These are phyloP conservation scores for Sebastes aleutianus DNA, from an alignment of 2,797 vertebrate species.

Conservation along the genomic window DNA sequence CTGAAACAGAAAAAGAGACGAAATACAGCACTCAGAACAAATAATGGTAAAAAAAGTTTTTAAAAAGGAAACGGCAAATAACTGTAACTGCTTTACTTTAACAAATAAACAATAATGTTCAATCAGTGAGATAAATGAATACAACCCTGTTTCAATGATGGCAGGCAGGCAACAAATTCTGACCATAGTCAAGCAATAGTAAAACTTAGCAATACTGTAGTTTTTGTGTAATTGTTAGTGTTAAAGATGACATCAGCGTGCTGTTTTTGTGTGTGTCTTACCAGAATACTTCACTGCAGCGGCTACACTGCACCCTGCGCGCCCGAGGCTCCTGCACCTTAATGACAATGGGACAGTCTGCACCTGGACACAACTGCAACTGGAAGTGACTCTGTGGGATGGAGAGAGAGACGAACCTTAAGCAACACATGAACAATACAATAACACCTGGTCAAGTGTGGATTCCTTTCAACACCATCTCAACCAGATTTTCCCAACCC, in stretches of 20 bases:
- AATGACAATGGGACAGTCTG: slow-evolving; percentile 98
- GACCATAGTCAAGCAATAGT: too few relatives aligned
- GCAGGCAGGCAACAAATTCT: neutral
- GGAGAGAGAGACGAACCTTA: neutral
- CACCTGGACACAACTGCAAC: slow-evolving; percentile 97
- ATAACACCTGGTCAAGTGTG: too few relatives aligned
- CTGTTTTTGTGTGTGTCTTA: slow-evolving; percentile 66
- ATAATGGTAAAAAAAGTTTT: too few relatives aligned
- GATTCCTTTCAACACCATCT: too few relatives aligned
- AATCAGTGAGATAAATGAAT: neutral
- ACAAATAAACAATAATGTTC: neutral
- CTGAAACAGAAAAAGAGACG: slow-evolving; percentile 67
- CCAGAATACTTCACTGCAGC: slow-evolving; percentile 98
- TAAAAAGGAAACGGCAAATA: neutral
- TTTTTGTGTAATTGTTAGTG: neutral
- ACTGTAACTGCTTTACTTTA: neutral
- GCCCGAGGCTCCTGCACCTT: slow-evolving; percentile 97
- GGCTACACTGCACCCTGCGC: slow-evolving; percentile 95
- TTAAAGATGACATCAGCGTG: neutral
- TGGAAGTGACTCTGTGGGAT: slow-evolving; percentile 91
- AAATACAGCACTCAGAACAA: neutral
- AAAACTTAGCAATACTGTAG: too few relatives aligned
- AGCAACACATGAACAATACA: neutral
- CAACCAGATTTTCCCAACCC: too few relatives aligned
- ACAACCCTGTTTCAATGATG: neutral